Base-by-base conservation (phyloP, 2,797 vertebrate species). In the Xenops minutus region DNA sequence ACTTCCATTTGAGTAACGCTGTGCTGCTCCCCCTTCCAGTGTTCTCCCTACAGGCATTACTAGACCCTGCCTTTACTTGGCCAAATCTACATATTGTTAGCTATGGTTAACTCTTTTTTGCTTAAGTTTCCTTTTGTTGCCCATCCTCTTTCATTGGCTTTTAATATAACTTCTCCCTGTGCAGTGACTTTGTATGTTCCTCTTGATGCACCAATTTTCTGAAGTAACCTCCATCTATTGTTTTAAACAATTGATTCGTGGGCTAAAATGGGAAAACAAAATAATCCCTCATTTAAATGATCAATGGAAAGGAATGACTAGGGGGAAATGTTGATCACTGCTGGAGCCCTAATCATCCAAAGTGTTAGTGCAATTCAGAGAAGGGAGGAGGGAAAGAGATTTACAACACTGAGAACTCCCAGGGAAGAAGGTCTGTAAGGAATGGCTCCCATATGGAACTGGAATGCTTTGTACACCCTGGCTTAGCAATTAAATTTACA, bases 211-310 rank as follows among this genome's bases (percentile, higher is more conserved):
- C 55, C 76, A 78, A 5, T 52, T 96, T 92, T 96, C 89, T 77
- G 39, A 94, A 78, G 77, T 62, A 81, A 67, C 55, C 49, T 79
- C 81, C n/a, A 1, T 77, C 58, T 93, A 77, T 94, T 92, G 83
- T 97, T 96, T 97, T 94, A 94, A 96, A 93, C 69, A 68, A 90
- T 92, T 96, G 96, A 97, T 95, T 91, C 81, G 34, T 52, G 59
- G 72, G 90, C 81, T 96, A 94, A 97, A 94, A 84, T 74, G 43
- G 68, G 80, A 95, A 96, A 96, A 96, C 85, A 94, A 88, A 92
- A 95, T 97, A 97, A 97, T 97, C 91, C 84, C 91, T 94, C 92
- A 95, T 97, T 97, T 97, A 97, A 97, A 96, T 93, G 80, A 97
- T 96, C 96, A 95, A 93, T 96, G 84, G 56, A 91, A 94, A 41